Conservation (phyloP, 1,140 invertebrate genomes). For the Ceratosolen fusciceps region DNA sequence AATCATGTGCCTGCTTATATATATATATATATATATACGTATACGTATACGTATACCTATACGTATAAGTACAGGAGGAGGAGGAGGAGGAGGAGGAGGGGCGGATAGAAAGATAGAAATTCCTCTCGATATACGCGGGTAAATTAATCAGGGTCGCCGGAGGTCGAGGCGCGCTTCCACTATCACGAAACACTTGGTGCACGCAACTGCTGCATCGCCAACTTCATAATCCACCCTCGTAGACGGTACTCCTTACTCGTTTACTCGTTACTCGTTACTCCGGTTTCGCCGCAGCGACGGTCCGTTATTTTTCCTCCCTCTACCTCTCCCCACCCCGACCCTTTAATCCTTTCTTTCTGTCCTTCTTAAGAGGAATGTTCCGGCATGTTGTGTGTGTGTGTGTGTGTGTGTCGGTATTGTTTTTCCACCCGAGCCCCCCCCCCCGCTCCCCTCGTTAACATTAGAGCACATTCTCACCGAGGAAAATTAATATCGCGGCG, state of each 20-base stretch:
- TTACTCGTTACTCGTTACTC: too few species aligned
- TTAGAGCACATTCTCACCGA: background rate
- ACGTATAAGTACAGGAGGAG: too few species aligned
- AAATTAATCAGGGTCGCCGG: constrained; percentile 44
- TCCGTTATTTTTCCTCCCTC: constrained; percentile 24
- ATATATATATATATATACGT: too few species aligned
- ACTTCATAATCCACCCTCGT: constrained; percentile 44
- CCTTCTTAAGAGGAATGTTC: constrained; percentile 37
- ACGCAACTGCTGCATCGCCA: constrained; percentile 33
- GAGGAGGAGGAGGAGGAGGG: background rate
- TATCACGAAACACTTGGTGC: constrained; percentile 46
- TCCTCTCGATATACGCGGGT: background rate
- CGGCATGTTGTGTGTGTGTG: background rate
- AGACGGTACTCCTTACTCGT: background rate
- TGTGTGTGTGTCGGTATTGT: background rate
- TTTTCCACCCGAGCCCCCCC: constrained; percentile 6
- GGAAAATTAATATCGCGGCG: constrained; percentile 13
- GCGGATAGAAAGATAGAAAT: background rate
- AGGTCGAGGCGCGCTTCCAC: constrained; percentile 8
- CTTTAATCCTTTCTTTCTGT: constrained; percentile 29
- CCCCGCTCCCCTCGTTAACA: background rate
- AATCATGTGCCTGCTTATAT: too few species aligned
- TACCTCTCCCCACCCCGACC: too few species aligned
- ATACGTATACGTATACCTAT: too few species aligned
- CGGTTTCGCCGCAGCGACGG: background rate